These are phyloP conservation scores for Gobiocypris rarus DNA, from an alignment of 2,113 vertebrate species.

Conservation along the genomic window DNA sequence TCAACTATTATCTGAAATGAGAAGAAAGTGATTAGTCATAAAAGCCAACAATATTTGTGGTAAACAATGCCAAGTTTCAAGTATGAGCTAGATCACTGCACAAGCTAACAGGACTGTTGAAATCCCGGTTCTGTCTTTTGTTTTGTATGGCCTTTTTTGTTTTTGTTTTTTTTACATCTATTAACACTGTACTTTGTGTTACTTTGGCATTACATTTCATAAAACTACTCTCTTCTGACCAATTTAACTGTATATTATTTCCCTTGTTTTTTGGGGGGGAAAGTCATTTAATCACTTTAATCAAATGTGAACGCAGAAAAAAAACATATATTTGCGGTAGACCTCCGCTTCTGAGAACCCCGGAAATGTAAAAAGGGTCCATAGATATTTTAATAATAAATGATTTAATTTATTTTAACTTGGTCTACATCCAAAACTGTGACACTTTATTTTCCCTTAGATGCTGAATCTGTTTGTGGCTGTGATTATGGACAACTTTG, in stretches of 20 bases:
- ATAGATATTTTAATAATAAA: not conserved
- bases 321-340: too few species aligned
- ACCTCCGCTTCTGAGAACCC: not conserved
- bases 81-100: not conserved
- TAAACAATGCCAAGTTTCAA: not conserved
- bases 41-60: not conserved
- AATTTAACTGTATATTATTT: not conserved
- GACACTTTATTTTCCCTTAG: slow-evolving; percentile 66
- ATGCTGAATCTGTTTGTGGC: slow-evolving; percentile 99
- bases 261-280: not conserved
- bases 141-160: too few species aligned
- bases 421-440: not conserved
- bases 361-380: not conserved
- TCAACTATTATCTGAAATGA: not conserved
- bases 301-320: not conserved
- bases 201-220: too few species aligned
- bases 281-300: not conserved
- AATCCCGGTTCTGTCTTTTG: too few species aligned
- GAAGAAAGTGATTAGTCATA: not conserved
- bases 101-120: not conserved
- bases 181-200: too few species aligned
- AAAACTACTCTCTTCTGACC: not conserved
- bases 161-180: too few species aligned
- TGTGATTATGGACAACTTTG: slow-evolving; percentile 99
- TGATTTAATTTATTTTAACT: not conserved